Conservation (phyloP, 1,140 invertebrate species). For the Lerema accius region DNA sequence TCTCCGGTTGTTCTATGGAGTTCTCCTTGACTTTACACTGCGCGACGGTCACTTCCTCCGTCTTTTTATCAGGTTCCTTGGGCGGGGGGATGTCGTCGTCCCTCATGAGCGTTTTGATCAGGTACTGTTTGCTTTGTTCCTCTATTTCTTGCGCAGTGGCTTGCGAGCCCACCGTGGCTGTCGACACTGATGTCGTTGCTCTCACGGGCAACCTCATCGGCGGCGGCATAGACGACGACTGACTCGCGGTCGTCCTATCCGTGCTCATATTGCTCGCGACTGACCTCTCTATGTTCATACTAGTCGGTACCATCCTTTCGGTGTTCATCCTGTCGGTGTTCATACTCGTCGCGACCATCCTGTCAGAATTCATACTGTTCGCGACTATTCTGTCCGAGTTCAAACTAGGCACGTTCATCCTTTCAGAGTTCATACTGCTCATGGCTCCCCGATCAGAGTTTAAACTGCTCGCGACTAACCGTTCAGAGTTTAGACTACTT, state of each 20-base stretch:
- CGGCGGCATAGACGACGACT: conserved; percentile 61
- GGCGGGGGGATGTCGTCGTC: conserved; percentile 71
- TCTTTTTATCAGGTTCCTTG: conserved; percentile 65
- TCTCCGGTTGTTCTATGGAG: conserved; percentile 52
- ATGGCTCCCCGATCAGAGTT: conserved; percentile 1
- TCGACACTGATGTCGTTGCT: conserved; percentile 57
- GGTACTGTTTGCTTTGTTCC: conserved; percentile 77
- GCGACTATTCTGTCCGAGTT: conserved; percentile 15
- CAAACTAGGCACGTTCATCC: conserved; percentile 34
- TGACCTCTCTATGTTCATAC: conserved; percentile 32
- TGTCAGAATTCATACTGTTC: conserved; percentile 31
- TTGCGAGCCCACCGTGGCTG: conserved; percentile 71
- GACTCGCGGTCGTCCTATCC: conserved; percentile 37
- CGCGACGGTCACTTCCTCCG: conserved; percentile 68
- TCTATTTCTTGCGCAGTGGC: conserved; percentile 72
- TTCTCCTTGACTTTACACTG: conserved; percentile 67
- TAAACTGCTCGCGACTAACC: conserved; percentile 27
- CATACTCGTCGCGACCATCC: conserved; percentile 27
- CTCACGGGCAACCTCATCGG: conserved; percentile 61
- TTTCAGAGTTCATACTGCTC: conserved; percentile 34
- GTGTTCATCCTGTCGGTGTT: conserved; percentile 17
- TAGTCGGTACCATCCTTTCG: conserved; percentile 21
- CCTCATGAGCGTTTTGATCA: conserved; percentile 77
- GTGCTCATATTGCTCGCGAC: conserved; percentile 15
- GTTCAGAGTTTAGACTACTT: conserved; percentile 28